Base-by-base conservation (phyloP, 37 sponge, comb jelly and placozoan genomes). In the Tethya wilhelma region DNA sequence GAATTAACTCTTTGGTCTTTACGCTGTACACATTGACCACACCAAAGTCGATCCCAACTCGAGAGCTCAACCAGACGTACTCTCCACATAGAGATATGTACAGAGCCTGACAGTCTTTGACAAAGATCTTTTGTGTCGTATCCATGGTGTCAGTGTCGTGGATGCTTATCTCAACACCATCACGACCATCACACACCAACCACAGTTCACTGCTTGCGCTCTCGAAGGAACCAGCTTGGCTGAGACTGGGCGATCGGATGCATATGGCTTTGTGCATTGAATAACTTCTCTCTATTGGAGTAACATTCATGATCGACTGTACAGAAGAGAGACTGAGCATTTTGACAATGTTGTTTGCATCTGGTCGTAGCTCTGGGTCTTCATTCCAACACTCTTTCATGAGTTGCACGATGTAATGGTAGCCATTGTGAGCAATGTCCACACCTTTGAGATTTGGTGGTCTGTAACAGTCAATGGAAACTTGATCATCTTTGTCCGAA, bases 371-470 rank as follows among this genome's bases (percentile, higher is more conserved):
- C 7, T 59, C 37, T 9, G 90, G 80, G 23, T 84, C 55, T 38
- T 58, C 71, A 20, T 29, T 37, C 90, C 90, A 90, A 44, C 90
- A 90, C 32, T 39, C 33, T 38, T 74, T 66, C 90, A 90, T 90
- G 39, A 90, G 43, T 25, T 38, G 53, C 22, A 75, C 64, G 25
- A 90, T 38, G 56, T 85, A 90, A 43, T 38, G 60, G 41, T 73
- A 53, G 44, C 75, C 80, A 33, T 36, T 31, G 28, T 78, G 42
- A n/a, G n/a, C n/a, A n/a, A n/a, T n/a, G n/a, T n/a, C n/a, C n/a
- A n/a, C n/a, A 43, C 86, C 91, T 34, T 40, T 11, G 4, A 86
- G 39, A 14, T 59, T 66, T 20, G 91, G 91, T 17, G 69, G 60
- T 45, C 79, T 79, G 2, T 73, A 78, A 12, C 43, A 38, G 4